Conservation (phyloP, 2,888 invertebrate genomes). For the Hofmannophila pseudospretella region DNA sequence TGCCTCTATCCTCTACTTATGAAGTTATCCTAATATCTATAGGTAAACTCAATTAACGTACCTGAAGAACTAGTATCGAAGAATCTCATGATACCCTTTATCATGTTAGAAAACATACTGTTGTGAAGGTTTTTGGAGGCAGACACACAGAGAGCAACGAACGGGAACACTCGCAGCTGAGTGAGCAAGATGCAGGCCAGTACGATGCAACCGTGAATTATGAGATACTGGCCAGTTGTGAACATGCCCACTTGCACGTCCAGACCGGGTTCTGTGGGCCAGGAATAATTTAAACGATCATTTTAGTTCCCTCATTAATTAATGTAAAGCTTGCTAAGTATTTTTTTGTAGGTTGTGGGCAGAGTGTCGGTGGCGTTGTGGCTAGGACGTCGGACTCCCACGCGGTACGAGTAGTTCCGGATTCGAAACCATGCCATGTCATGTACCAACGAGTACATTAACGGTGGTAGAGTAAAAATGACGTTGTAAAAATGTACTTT, state of each 20-base stretch:
- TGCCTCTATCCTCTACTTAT: too few relatives aligned
- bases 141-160: constrained; percentile 79
- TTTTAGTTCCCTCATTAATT: constrained; percentile 76
- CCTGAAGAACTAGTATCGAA: constrained; percentile 90
- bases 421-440: too few relatives aligned
- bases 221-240: constrained; percentile 73
- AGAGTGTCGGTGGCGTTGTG: too few relatives aligned
- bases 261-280: constrained; percentile 42
- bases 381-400: too few relatives aligned
- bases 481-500: too few relatives aligned
- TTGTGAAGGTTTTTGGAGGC: constrained; percentile 84
- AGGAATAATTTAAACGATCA: too few relatives aligned
- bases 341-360: too few relatives aligned
- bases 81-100: constrained; percentile 79
- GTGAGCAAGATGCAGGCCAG: constrained; percentile 72
- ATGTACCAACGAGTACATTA: too few relatives aligned
- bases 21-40: too few relatives aligned
- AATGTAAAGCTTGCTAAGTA: constrained; percentile 36
- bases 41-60: too few relatives aligned
- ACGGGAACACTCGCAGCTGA: constrained; percentile 79
- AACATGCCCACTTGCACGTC: constrained; percentile 55
- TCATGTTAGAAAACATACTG: constrained; percentile 80
- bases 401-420: too few relatives aligned
- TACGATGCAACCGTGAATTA: constrained; percentile 79
- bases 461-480: too few relatives aligned